Base-by-base conservation (phyloP, 1,140 invertebrate species). In the Halictus rubicundus region DNA sequence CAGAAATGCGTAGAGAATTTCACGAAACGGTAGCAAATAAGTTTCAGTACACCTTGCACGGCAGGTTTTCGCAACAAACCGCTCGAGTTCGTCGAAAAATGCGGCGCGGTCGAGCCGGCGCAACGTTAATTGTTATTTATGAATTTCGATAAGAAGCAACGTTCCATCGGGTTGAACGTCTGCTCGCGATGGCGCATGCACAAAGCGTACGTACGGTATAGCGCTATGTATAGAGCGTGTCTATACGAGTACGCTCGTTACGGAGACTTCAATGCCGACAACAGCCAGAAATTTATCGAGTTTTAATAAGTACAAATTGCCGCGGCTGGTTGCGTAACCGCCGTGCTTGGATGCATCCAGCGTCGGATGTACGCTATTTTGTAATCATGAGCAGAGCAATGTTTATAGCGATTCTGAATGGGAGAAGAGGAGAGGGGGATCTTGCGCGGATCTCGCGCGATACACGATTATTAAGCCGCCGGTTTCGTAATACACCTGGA, bases 341-440 rank as follows among this genome's bases (percentile, higher is more conserved):
- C 75, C 74, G 83, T 88, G 88, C 89, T 89, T 86, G 86, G 87
- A 85, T 89, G 91, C 89, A 86, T 90, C 88, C 83, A 42, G 32
- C 78, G 90, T 92, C 92, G 90, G 92, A 92, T 92, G 91, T 91
- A 89, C 88, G 91, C 88, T 89, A 91, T 92, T 92, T 92, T 90
- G 91, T 89, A 93, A 93, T 92, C 90, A 92, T 88, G 86, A 91
- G 85, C 87, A 90, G 90, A 92, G 90, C 90, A 91, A 91, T 91
- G 87, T 91, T 90, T 91, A 92, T 87, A 86, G 85, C 87, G 84
- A 90, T 88, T 86, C 78, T 65, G 75, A 90, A 78, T 81, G 78
- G 81, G 54, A 2, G 74, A 52, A 63, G 68, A 70, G 78, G 84
- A 84, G 87, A 82, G 82, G 87, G 83, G 82, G 86, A 89, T 87